Base-by-base conservation (phyloP, 1,140 invertebrate species). In the Drosophila yakuba region DNA sequence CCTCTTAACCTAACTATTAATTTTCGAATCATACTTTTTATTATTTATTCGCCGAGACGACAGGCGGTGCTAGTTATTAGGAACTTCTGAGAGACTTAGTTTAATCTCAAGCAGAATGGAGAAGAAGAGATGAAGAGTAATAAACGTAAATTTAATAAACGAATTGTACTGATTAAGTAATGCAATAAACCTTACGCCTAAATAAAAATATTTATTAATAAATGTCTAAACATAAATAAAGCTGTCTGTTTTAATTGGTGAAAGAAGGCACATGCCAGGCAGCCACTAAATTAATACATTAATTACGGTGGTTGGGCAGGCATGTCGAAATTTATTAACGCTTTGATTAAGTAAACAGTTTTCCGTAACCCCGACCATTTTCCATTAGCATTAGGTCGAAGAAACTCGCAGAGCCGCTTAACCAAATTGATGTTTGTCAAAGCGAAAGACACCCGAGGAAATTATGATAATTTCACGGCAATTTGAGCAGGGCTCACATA, bases 121-220 rank as follows among this genome's bases (percentile, higher is more conserved):
- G 51, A 57, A 41, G n/a, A 52, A 41, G 51, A 74, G 51, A 67
- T 44, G n/a, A 52, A 45, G 51, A 58, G 23, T 32, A 38, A 47
- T 47, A 48, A 43, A 44, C 56, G 38, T 48, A 48, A 55, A 77
- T 50, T 62, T 80, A 50, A 63, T 84, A 91, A 88, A 91, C 74
- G 72, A 90, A 91, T 86, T 90, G 85, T 91, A 91, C 79, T 91
- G 90, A 91, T 81, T 91, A 91, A 91, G 90, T 91, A 91, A 91
- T 76, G 84, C 83, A 89, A 86, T 83, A 73, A 81, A 86, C 57
- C 75, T 58, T 83, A 83, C 54, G 38, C 60, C 59, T 80, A 66
- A 80, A 67, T 56, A 80, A 78, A 58, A 62, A 63, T 72, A 86
- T 57, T 47, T 56, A 47, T 66, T 55, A 69, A 71, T 47, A 68